Evolutionary conservation across 2,888 invertebrate genomes (phyloP), one percentile per base, ranked within the genome.

Genomic region (Microdon myrmicae): DNA sequence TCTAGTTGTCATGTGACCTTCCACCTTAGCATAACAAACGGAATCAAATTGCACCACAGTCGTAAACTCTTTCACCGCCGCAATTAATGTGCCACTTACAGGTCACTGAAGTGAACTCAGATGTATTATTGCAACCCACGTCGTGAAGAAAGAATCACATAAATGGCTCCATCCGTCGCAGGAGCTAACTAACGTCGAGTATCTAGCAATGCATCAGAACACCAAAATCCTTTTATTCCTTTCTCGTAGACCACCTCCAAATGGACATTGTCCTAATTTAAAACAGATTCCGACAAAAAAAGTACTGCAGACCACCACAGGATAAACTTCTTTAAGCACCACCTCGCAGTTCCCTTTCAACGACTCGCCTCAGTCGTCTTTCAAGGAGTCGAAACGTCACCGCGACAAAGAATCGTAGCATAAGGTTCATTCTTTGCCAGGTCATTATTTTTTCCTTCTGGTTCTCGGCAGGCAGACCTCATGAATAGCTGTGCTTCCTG

Each of bases 321-420:
- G 44, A 37, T 44, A 44, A 49, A 32, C 38, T 44, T 20, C 34
- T 60, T 55, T 35, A n/a, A n/a, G n/a, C n/a, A n/a, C n/a, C 38
- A 48, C 48, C 38, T 60, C 28, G 32, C 39, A 22, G n/a, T 26
- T 22, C 29, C 10, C 13, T 17, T 9, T 13, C 12, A 16, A 12
- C 14, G n/a, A 8, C 14, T 10, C 29, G 35, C 17, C 34, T 38
- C 2, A 6, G 8, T 17, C 13, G 2, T 19, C 5, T 8, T 2
- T 8, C 19, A 10, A n/a, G n/a, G n/a, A n/a, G n/a, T n/a, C n/a
- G 7, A 19, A 29, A 28, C 17, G 41, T 12, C 28, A 29, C 3
- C 10, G 9, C n/a, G n/a, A n/a, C n/a, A n/a, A n/a, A n/a, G 17
- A 47, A 41, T 17, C 12, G 26, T 22, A 6, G 38, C 32, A 14